A percentile compares a stretch with the other conserved stretches of the same genome.
Evolutionary conservation across 1,140 invertebrate genomes (phyloP).

Genomic region (Nautilus pompilius): DNA sequence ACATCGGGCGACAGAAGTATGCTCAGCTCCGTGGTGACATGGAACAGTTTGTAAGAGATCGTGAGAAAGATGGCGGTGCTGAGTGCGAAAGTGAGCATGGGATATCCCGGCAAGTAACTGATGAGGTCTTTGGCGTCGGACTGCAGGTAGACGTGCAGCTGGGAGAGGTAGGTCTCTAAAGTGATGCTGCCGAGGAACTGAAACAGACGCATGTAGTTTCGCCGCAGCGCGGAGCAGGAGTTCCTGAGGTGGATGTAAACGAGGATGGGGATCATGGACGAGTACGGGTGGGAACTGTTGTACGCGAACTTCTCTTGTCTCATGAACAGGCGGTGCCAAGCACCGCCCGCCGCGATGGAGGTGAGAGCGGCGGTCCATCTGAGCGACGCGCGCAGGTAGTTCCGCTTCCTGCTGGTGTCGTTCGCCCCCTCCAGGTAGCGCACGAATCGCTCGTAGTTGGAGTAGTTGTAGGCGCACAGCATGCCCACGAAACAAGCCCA

Average conservation of each 20-base stretch:
- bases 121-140: conserved; percentile 37
- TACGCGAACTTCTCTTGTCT: conserved; percentile 30
- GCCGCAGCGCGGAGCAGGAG: conserved; percentile 19
- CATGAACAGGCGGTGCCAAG: conserved; percentile 28
- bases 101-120: conserved; percentile 26
- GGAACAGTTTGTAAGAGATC: conserved; percentile 28
- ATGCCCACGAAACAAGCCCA: conserved; percentile 41
- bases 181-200: conserved; percentile 38
- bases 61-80: conserved; percentile 32
- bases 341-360: conserved; percentile 1
- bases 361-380: conserved; percentile 12
- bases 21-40: conserved; percentile 30
- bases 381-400: conserved; percentile 1
- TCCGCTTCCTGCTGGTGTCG: neutral
- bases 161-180: conserved; percentile 41
- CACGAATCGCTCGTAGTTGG: conserved; percentile 36
- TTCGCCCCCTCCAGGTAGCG: conserved; percentile 18
- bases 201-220: conserved; percentile 28
- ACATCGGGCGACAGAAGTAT: too few relatives aligned
- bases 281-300: conserved; percentile 33
- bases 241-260: conserved; percentile 34
- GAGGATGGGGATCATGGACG: conserved; percentile 30
- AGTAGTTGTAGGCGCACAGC: conserved; percentile 45
- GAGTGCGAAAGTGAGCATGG: conserved; percentile 34
- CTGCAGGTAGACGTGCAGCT: conserved; percentile 40